Conservation (phyloP, 2,113 vertebrate species). For the Calyptomena viridis region DNA sequence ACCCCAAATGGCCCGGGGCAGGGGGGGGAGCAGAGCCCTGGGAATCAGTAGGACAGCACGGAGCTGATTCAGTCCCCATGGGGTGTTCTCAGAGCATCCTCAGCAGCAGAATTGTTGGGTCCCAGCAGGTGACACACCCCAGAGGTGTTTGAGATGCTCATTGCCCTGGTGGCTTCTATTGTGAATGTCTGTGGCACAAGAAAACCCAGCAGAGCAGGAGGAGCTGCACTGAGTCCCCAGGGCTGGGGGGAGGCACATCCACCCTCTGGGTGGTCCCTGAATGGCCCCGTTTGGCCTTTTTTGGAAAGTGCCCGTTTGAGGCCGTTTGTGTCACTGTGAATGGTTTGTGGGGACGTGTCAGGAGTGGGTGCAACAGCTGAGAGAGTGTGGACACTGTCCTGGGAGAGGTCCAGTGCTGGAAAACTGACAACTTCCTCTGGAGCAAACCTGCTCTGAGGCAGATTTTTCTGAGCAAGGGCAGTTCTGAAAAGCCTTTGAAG, state of each 20-base stretch:
- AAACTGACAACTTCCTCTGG: not conserved
- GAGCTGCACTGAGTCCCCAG: not conserved
- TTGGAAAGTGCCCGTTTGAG: not conserved
- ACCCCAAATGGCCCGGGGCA: accelerated
- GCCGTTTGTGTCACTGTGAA: not conserved
- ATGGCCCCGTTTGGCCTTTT: not conserved
- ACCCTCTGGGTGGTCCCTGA: not conserved
- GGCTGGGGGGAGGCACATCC: not conserved
- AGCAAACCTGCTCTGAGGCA: not conserved
- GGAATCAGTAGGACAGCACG: accelerated
- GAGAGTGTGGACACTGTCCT: accelerated
- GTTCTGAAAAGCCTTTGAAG: not conserved
- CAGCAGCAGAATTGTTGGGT: accelerated
- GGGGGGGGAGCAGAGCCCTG: not conserved
- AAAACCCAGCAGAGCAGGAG: accelerated
- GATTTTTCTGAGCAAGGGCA: not conserved
- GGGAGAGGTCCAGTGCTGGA: accelerated
- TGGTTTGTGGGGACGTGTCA: not conserved
- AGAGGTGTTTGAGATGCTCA: not conserved
- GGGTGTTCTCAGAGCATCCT: not conserved
- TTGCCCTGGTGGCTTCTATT: not conserved
- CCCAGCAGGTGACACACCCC: accelerated
- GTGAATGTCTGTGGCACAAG: not conserved
- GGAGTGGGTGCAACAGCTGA: not conserved
- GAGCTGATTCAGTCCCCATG: accelerated